Evolutionary conservation across 2,888 invertebrate genomes (phyloP).

Genomic region (Ormyrus nitidulus): DNA sequence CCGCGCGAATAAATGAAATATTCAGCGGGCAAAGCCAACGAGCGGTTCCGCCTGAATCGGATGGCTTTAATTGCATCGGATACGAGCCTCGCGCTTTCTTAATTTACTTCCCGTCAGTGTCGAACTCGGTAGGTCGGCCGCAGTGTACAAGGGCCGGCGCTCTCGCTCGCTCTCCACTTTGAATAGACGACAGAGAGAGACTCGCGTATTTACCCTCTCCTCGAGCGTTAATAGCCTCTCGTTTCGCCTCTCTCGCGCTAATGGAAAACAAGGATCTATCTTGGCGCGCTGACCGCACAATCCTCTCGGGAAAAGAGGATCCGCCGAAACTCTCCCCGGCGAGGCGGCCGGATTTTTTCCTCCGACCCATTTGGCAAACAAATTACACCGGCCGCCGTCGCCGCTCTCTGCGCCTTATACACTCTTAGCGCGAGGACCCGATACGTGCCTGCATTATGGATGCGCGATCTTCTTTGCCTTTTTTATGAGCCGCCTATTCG

Average conservation of each 20-base stretch:
- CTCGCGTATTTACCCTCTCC: conserved; percentile 34
- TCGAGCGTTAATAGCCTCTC: conserved; percentile 44
- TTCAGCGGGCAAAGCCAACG: background rate
- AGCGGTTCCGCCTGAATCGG: conserved; percentile 1
- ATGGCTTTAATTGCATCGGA: conserved; percentile 43
- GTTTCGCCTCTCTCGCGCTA: conserved; percentile 28
- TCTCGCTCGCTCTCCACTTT: conserved; percentile 23
- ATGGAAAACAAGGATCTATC: conserved; percentile 55
- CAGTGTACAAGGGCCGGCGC: too few relatives aligned
- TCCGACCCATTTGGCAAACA: conserved; percentile 41
- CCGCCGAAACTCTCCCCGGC: background rate
- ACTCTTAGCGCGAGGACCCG: background rate
- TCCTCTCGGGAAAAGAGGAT: background rate
- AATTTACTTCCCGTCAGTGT: conserved; percentile 41
- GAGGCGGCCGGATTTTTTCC: conserved; percentile 34
- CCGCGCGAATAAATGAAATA: too few relatives aligned
- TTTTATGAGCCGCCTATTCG: background rate
- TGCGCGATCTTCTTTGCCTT: background rate
- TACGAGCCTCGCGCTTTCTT: conserved; percentile 30
- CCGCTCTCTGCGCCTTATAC: background rate
- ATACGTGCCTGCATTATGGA: conserved; percentile 12
- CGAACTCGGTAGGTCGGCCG: too few relatives aligned
- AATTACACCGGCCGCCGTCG: conserved; percentile 23
- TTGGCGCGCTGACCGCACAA: conserved; percentile 34
- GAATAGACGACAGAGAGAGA: conserved; percentile 15